Percentiles rank a stretch among this genome's conserved stretches.
These are phyloP conservation scores for Gymnoscopelus microlampas DNA, from an alignment of 2,797 vertebrate species.

Conservation along the genomic window DNA sequence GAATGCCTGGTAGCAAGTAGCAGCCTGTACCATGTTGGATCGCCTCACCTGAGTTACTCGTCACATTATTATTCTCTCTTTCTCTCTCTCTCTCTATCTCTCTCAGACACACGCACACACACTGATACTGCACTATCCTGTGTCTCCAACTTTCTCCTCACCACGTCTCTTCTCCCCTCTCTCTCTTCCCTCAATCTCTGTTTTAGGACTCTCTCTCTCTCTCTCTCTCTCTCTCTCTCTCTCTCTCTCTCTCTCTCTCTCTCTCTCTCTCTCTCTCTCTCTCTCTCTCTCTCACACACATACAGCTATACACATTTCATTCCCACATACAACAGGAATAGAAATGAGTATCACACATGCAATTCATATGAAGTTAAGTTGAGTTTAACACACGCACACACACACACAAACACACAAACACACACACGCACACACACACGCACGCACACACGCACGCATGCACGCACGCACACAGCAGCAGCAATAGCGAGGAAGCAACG, in stretches of 20 bases:
- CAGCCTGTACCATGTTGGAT: conserved; percentile 8
- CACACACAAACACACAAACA: background rate
- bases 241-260: background rate
- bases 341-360: conserved; percentile 7
- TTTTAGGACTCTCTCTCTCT: background rate
- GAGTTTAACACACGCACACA: background rate
- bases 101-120: background rate
- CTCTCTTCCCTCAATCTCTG: background rate
- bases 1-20: conserved; percentile 22
- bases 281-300: conserved; percentile 4
- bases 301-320: background rate
- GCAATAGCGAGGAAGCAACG: conserved; percentile 36
- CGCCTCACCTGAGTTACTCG: background rate
- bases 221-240: background rate
- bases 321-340: background rate
- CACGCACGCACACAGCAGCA: conserved; percentile 9
- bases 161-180: background rate
- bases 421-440: conserved; percentile 1
- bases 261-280: background rate
- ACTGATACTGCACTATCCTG: background rate
- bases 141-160: background rate
- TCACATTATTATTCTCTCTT: background rate
- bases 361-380: conserved; percentile 24
- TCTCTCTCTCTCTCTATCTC: conserved; percentile 8
- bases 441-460: conserved; percentile 1